phyloP scores from a whole-genome alignment of 2,888 invertebrate genomes.

The Caenorhabditis afra region DNA sequence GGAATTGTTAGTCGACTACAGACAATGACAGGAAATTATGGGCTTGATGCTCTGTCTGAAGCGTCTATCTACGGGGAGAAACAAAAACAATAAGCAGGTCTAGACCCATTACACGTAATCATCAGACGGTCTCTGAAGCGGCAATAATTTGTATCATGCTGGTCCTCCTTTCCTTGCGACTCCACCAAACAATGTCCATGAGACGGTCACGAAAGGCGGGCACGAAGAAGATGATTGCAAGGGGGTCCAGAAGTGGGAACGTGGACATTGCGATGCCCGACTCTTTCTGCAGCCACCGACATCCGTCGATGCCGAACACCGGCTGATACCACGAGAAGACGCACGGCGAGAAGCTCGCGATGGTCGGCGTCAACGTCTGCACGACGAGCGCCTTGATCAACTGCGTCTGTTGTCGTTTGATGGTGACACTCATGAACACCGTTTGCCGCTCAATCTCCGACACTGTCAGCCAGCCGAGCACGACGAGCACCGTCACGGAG shows the following conservation, averaged over 20 bases:
- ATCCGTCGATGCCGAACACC: conserved; percentile 28
- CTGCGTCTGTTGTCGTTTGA: conserved; percentile 23
- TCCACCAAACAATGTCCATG: too few relatives aligned
- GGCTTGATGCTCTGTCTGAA: too few relatives aligned
- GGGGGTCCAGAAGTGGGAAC: not conserved
- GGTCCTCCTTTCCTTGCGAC: too few relatives aligned
- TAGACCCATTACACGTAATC: too few relatives aligned
- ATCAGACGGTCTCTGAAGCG: too few relatives aligned
- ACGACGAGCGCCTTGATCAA: conserved; percentile 24
- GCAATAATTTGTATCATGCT: too few relatives aligned
- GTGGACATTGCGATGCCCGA: too few relatives aligned
- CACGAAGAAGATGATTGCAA: conserved; percentile 10
- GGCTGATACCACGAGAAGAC: conserved; percentile 38
- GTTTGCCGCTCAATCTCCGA: not conserved
- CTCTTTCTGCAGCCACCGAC: not conserved
- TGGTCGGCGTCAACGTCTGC: conserved; percentile 19
- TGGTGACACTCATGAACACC: conserved; percentile 8
- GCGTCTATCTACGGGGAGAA: too few relatives aligned
- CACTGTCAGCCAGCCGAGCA: not conserved
- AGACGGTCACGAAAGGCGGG: not conserved
- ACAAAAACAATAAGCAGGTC: too few relatives aligned
- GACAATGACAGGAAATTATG: too few relatives aligned
- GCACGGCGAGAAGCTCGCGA: conserved; percentile 36
- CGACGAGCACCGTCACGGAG: not conserved
- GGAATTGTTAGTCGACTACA: too few relatives aligned